Conservation (phyloP, 1,140 invertebrate species). For the Lutraria rhynchaena region DNA sequence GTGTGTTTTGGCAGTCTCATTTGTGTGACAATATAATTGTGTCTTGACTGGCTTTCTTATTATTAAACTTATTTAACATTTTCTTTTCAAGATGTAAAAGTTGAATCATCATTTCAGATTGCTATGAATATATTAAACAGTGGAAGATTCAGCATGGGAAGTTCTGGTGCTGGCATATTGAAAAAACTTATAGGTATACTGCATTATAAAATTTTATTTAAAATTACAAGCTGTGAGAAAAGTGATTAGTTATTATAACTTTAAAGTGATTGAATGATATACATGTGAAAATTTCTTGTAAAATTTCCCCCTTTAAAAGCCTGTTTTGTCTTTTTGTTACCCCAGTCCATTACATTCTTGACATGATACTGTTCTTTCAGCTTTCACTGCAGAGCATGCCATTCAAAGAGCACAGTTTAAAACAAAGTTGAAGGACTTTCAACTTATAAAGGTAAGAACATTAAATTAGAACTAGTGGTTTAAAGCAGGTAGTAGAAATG, state of each 20-base stretch:
- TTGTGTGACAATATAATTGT: no score
- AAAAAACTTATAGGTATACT: slow-evolving; percentile 79
- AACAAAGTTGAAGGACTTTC: slow-evolving; percentile 84
- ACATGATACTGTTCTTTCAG: no score
- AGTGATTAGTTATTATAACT: neutral
- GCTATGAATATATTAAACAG: slow-evolving; percentile 99
- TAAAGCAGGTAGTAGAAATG: no score
- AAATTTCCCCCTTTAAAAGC: neutral
- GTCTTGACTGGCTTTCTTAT: no score
- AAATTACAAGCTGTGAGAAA: no score
- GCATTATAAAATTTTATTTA: neutral
- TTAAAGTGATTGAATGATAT: neutral
- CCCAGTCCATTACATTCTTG: no score
- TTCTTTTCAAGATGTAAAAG: no score
- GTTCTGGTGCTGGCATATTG: slow-evolving; percentile 80
- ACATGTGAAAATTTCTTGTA: neutral
- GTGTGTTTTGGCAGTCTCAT: no score
- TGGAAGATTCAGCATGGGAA: slow-evolving; percentile 98
- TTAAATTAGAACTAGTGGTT: no score
- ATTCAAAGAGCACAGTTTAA: slow-evolving; percentile 79
- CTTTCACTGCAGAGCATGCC: slow-evolving; percentile 76
- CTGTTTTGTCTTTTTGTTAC: no score
- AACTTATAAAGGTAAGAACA: slow-evolving; percentile 83
- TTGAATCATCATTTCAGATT: slow-evolving; percentile 86
- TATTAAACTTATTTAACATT: no score